phyloP scores from a whole-genome alignment of 2,797 vertebrate genomes.

The Coendou prehensilis region DNA sequence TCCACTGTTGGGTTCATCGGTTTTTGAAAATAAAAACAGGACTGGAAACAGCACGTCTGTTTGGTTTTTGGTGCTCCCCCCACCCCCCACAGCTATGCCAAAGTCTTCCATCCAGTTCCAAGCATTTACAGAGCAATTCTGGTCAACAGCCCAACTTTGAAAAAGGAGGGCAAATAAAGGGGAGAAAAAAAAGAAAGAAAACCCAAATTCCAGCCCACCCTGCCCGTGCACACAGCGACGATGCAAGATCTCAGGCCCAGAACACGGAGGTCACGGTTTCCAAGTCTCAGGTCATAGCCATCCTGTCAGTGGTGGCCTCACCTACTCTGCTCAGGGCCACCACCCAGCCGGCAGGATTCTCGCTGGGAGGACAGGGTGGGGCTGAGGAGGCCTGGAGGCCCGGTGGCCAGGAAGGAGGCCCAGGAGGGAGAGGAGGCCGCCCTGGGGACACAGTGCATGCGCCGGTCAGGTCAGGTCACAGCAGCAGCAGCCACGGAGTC shows the following conservation, averaged over 20 bases:
- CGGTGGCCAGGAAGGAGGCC: neutral
- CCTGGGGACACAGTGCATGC: conserved; percentile 57
- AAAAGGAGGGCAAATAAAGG: conserved; percentile 74
- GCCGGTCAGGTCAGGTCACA: neutral
- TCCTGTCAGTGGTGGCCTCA: conserved; percentile 41
- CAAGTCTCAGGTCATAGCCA: conserved; percentile 85
- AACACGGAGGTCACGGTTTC: conserved; percentile 82
- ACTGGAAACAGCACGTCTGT: conserved; percentile 67
- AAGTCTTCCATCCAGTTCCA: conserved; percentile 77
- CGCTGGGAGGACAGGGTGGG: conserved; percentile 71
- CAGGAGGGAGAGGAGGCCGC: conserved; percentile 22
- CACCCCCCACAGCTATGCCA: conserved; percentile 58
- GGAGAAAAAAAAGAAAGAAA: neutral
- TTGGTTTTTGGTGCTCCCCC: conserved; percentile 62
- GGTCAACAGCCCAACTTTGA: conserved; percentile 75
- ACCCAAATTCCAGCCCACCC: conserved; percentile 62
- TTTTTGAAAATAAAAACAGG: conserved; percentile 82
- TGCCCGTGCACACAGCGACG: neutral
- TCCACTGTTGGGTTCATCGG: conserved; percentile 48
- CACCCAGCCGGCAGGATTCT: conserved; percentile 72
- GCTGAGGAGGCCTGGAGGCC: conserved; percentile 75
- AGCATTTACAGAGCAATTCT: conserved; percentile 76
- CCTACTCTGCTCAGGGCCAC: neutral
- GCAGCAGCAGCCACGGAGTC: neutral
- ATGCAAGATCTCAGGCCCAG: neutral